Evolutionary conservation across 2,113 vertebrate genomes (phyloP).

Genomic region (Oncorhynchus keta): DNA sequence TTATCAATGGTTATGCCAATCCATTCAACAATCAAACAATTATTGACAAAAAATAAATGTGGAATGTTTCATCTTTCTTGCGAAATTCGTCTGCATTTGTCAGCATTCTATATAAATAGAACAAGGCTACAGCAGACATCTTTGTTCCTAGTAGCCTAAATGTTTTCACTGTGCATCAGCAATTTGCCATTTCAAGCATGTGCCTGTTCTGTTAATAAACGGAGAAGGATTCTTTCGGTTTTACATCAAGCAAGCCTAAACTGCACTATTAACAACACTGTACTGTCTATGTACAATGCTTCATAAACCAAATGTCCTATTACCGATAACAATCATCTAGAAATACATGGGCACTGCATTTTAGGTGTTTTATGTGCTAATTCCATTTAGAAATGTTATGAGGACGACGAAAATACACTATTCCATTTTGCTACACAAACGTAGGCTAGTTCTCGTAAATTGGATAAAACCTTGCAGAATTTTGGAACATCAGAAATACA

Average conservation of each 20-base stretch:
- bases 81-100: too few species aligned
- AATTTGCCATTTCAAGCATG: not conserved
- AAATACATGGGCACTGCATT: not conserved
- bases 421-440: not conserved
- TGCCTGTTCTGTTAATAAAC: too few species aligned
- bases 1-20: too few species aligned
- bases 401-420: not conserved
- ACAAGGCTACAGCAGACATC: not conserved
- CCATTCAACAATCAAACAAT: too few species aligned
- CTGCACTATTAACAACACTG: too few species aligned
- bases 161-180: slow-evolving; percentile 1
- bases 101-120: too few species aligned
- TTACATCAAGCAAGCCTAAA: too few species aligned
- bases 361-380: not conserved
- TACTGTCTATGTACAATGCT: too few species aligned
- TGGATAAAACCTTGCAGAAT: not conserved
- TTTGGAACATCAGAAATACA: not conserved
- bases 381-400: not conserved
- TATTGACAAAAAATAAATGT: too few species aligned
- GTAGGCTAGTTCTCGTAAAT: not conserved
- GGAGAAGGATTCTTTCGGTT: too few species aligned
- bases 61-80: too few species aligned
- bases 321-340: not conserved
- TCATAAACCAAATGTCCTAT: not conserved
- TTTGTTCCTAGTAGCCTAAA: not conserved